These are phyloP conservation scores for Anas platyrhynchos DNA, from an alignment of 2,113 vertebrate genomes.

Conservation along the genomic window DNA sequence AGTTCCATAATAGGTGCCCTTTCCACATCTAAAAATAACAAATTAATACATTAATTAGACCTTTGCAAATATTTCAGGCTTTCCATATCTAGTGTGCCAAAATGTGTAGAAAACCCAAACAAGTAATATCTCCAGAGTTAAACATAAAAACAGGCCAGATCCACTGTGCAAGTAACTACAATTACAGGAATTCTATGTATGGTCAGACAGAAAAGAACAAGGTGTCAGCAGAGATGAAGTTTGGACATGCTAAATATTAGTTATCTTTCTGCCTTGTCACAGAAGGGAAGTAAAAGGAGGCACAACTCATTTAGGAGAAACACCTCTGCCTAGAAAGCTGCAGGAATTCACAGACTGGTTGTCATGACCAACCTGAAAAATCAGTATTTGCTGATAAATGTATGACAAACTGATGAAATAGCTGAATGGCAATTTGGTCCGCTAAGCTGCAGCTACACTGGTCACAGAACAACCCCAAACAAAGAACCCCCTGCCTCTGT, in stretches of 20 bases:
- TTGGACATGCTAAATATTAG: neutral
- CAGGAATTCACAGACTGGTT: neutral
- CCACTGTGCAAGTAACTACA: neutral
- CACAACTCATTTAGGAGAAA: neutral
- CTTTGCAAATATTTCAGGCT: neutral
- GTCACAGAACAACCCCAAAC: fast-evolving
- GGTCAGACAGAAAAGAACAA: neutral
- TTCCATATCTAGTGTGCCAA: neutral
- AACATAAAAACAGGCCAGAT: neutral
- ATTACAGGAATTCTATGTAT: neutral
- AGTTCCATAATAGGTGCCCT: conserved; percentile 87
- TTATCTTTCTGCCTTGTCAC: neutral
- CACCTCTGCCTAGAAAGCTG: neutral
- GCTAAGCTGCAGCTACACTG: neutral
- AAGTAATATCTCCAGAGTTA: neutral
- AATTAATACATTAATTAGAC: neutral
- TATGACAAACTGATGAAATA: neutral
- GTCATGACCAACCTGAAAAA: neutral
- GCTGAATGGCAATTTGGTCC: neutral
- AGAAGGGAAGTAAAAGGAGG: neutral
- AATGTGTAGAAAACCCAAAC: neutral
- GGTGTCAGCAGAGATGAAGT: neutral
- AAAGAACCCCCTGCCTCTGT: neutral
- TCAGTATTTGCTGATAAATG: neutral
- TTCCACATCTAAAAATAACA: conserved; percentile 75